Conservation (phyloP, 1,140 invertebrate genomes). For the Gonioctena quinquepunctata region DNA sequence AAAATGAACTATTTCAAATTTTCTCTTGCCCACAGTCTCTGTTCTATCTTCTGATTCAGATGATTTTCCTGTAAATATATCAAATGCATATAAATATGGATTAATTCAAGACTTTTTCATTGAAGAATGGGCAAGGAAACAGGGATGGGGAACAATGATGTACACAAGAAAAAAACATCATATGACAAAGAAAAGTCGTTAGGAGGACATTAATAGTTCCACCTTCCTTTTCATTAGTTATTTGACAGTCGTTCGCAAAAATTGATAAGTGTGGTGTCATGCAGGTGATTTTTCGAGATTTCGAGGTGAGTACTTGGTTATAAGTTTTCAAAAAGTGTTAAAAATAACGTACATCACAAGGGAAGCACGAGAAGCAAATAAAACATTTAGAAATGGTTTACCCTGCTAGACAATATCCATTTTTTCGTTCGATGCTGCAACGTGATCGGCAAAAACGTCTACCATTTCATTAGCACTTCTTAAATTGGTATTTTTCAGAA, state of each 20-base stretch:
- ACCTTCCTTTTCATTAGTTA: slow-evolving; percentile 50
- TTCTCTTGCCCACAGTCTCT: no score
- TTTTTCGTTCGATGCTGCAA: slow-evolving; percentile 54
- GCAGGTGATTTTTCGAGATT: slow-evolving; percentile 38
- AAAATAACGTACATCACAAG: neutral
- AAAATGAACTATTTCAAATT: no score
- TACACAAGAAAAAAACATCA: neutral
- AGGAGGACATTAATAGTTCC: slow-evolving; percentile 35
- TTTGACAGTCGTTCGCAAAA: slow-evolving; percentile 54
- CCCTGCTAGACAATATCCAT: slow-evolving; percentile 68
- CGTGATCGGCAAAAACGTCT: slow-evolving; percentile 44
- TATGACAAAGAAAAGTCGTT: slow-evolving; percentile 18
- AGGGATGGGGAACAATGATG: neutral
- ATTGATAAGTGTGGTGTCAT: slow-evolving; percentile 57
- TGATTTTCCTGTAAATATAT: no score
- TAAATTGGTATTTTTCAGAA: slow-evolving; percentile 63
- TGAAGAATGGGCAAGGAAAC: neutral
- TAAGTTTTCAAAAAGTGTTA: neutral
- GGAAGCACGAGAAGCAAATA: slow-evolving; percentile 20
- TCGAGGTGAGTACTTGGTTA: slow-evolving; percentile 42
- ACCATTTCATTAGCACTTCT: slow-evolving; percentile 19
- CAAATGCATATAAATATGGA: no score
- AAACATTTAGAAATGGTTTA: slow-evolving; percentile 72
- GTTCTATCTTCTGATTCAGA: no score
- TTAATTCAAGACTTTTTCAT: no score